Conservation (phyloP, 2,888 invertebrate genomes). For the Sthenelais limicola region DNA sequence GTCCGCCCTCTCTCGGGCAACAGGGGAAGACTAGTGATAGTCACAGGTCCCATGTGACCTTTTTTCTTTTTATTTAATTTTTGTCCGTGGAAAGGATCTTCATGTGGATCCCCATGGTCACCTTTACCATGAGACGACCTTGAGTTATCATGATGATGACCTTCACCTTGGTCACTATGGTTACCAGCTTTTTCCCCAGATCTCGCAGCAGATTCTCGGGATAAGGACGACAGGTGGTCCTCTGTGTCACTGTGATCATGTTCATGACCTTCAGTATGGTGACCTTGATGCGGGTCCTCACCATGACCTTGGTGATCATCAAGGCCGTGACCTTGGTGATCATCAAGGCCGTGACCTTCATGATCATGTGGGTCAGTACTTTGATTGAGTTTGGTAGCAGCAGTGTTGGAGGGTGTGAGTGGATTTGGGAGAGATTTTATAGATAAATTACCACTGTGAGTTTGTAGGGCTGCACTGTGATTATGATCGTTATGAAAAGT, state of each 20-base stretch:
- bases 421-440: no score
- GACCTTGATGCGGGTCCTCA: not conserved
- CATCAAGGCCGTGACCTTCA: not conserved
- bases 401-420: not conserved
- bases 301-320: not conserved
- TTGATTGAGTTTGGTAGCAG: slow-evolving; percentile 4
- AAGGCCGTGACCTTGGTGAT: not conserved
- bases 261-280: not conserved
- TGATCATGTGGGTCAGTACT: not conserved
- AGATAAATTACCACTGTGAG: not conserved
- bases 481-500: slow-evolving; percentile 30
- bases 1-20: no score
- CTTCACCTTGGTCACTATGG: slow-evolving; percentile 7
- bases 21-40: no score
- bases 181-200: not conserved
- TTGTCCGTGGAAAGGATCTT: slow-evolving; percentile 3
- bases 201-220: no score
- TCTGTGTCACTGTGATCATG: not conserved
- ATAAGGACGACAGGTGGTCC: no score
- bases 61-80: no score
- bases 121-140: not conserved
- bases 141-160: not conserved
- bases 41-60: no score
- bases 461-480: slow-evolving; percentile 5
- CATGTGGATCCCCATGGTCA: not conserved